phyloP scores from a whole-genome alignment of 2,113 vertebrate species.

The Acanthisitta chloris region DNA sequence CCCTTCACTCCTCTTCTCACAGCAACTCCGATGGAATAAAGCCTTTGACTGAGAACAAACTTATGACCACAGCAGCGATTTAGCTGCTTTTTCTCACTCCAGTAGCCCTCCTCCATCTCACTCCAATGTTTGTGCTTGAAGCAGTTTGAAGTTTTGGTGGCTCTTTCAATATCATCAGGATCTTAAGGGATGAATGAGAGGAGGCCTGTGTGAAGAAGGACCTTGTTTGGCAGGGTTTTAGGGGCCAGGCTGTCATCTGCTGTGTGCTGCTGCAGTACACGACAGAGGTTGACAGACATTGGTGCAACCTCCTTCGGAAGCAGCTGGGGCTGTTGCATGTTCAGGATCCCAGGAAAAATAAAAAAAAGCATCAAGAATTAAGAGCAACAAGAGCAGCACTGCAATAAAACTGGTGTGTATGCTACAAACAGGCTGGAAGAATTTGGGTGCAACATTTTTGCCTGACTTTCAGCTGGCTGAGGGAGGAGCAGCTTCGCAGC shows the following conservation, averaged over 20 bases:
- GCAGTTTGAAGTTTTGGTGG: not conserved
- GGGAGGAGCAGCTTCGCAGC: not conserved
- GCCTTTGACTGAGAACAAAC: not conserved
- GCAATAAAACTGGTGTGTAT: not conserved
- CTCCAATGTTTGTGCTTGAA: not conserved
- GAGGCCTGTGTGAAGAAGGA: not conserved
- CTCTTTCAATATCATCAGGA: not conserved
- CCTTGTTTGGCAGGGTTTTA: not conserved
- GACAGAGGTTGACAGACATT: not conserved
- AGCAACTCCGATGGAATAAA: not conserved
- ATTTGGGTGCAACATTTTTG: not conserved
- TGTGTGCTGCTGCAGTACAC: not conserved
- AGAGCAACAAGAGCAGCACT: not conserved
- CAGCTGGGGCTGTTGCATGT: not conserved
- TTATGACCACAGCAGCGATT: not conserved
- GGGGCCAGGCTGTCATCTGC: not conserved
- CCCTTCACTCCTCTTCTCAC: not conserved
- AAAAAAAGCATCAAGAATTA: not conserved
- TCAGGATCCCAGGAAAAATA: not conserved
- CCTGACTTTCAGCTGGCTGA: not conserved
- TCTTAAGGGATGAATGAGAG: not conserved
- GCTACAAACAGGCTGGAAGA: not conserved
- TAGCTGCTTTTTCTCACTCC: not conserved
- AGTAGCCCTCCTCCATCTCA: not conserved
- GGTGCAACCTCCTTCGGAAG: not conserved